A percentile compares a stretch with the other conserved stretches of the same genome.
Evolutionary conservation across 2,888 invertebrate genomes (phyloP).

Genomic region (Aethes cnicana): DNA sequence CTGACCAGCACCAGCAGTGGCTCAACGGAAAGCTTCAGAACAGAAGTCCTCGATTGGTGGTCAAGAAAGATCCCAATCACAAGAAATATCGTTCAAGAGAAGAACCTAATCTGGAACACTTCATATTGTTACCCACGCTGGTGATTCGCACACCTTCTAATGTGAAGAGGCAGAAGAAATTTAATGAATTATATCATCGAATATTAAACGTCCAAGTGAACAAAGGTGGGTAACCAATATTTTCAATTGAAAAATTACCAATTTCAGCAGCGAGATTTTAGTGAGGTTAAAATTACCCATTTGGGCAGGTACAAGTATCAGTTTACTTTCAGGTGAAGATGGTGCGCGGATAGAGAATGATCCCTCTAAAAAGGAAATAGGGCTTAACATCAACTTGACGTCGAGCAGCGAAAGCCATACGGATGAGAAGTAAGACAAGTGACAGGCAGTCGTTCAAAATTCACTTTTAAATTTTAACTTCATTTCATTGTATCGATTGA

Average conservation of each 20-base stretch:
- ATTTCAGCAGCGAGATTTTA: no score
- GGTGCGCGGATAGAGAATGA: slow-evolving; percentile 30
- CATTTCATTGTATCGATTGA: no score
- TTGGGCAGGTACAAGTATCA: no score
- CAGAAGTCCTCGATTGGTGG: slow-evolving; percentile 57
- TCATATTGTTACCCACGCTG: slow-evolving; percentile 68
- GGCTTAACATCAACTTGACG: slow-evolving; percentile 64
- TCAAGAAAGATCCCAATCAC: slow-evolving; percentile 60
- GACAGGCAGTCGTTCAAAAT: neutral
- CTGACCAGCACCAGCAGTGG: slow-evolving; percentile 54
- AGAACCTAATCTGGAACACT: slow-evolving; percentile 67
- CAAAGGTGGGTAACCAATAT: slow-evolving; percentile 49
- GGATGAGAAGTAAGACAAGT: slow-evolving; percentile 34
- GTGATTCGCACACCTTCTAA: slow-evolving; percentile 73
- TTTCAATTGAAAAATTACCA: no score
- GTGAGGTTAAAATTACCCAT: no score
- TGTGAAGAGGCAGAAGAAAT: slow-evolving; percentile 70
- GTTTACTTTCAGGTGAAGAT: slow-evolving; percentile 48
- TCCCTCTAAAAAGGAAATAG: slow-evolving; percentile 55
- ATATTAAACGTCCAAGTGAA: slow-evolving; percentile 63
- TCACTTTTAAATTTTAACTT: neutral
- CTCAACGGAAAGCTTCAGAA: slow-evolving; percentile 43
- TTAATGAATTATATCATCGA: slow-evolving; percentile 71
- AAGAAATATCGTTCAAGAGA: slow-evolving; percentile 52
- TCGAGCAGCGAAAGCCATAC: slow-evolving; percentile 45